Evolutionary conservation across 1,140 invertebrate genomes (phyloP).

Genomic region (Drosophila melanogaster): Release_6_plus_ISO1_MT NT_037436.4:599001-599500

Average conservation of each 20-base stretch:
- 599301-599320: slow-evolving; percentile 23
- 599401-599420: slow-evolving; percentile 38
- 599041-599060: background rate
- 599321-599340: slow-evolving; percentile 1
- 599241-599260: slow-evolving; percentile 19
- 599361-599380: slow-evolving; percentile 38
- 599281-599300: slow-evolving; percentile 64
- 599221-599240: slow-evolving; percentile 1
- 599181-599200: slow-evolving; percentile 6
- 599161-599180: slow-evolving; percentile 7
- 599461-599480: background rate
- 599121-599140: slow-evolving; percentile 9
- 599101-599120: slow-evolving; percentile 14
- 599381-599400: slow-evolving; percentile 70
- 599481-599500: slow-evolving; percentile 45
- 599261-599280: slow-evolving; percentile 20
- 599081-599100: background rate
- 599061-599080: background rate
- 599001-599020: slow-evolving; percentile 7
- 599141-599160: slow-evolving; percentile 2
- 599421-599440: slow-evolving; percentile 22
- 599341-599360: slow-evolving; percentile 9
- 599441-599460: slow-evolving; percentile 59
- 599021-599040: background rate
- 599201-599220: slow-evolving; percentile 13